Evolutionary conservation across 2,888 invertebrate species (phyloP).

Genomic region (Apodemia hepburni): DNA sequence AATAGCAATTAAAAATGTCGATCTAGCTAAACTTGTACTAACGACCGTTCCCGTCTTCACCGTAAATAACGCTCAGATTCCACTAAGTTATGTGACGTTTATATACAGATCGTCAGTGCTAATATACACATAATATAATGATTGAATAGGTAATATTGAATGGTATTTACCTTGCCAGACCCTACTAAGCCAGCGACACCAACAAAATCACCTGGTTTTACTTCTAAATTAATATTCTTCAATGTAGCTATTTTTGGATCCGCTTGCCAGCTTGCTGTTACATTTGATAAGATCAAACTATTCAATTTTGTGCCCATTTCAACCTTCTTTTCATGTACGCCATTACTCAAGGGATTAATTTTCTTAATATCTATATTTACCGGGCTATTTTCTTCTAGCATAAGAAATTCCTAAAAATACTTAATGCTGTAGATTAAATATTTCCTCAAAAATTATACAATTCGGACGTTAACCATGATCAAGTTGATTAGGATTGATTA

Average conservation of each 20-base stretch:
- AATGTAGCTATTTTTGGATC: conserved; percentile 60
- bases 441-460: too few relatives aligned
- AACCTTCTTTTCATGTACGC: conserved; percentile 7
- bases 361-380: conserved; percentile 39
- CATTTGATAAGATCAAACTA: conserved; percentile 7
- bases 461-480: too few relatives aligned
- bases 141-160: too few relatives aligned
- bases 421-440: too few relatives aligned
- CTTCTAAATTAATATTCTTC: conserved; percentile 66
- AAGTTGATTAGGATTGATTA: too few relatives aligned
- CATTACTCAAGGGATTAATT: conserved; percentile 9
- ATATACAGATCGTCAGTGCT: too few relatives aligned
- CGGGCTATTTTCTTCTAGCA: conserved; percentile 56
- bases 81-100: too few relatives aligned
- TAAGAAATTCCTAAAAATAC: conserved; percentile 55
- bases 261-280: conserved; percentile 29
- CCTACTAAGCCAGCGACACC: conserved; percentile 88
- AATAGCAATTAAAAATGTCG: too few relatives aligned
- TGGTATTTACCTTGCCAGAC: conserved; percentile 77
- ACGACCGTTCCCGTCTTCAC: too few relatives aligned
- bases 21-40: too few relatives aligned
- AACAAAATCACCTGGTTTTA: conserved; percentile 78
- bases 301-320: not conserved
- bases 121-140: too few relatives aligned
- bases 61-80: conserved; percentile 71